Conservation (phyloP, 2,888 invertebrate genomes). For the Dioctria linearis region DNA sequence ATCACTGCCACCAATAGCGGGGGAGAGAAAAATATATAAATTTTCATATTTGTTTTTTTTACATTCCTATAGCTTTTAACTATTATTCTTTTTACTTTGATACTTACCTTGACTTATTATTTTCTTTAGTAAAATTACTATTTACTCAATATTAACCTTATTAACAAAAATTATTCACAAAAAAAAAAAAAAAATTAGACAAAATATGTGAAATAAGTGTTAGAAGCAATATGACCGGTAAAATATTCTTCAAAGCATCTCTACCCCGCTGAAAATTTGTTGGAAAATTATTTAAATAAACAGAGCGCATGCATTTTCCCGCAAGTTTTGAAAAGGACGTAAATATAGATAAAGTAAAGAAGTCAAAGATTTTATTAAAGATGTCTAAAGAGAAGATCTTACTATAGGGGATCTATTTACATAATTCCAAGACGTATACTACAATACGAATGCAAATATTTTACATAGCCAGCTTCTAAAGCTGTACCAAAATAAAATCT, state of each 20-base stretch:
- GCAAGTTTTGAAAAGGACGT: neutral
- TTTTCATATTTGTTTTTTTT: neutral
- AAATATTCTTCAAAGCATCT: conserved; percentile 66
- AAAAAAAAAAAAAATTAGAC: conserved; percentile 27
- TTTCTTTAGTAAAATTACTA: neutral
- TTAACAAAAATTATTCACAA: conserved; percentile 56
- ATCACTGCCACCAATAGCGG: conserved; percentile 59
- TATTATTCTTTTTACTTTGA: conserved; percentile 31
- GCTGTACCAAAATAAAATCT: neutral
- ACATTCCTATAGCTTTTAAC: too few relatives aligned
- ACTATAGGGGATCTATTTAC: too few relatives aligned
- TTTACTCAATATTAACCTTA: conserved; percentile 60
- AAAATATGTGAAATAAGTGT: conserved; percentile 33
- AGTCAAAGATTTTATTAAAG: conserved; percentile 45
- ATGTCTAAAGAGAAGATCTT: too few relatives aligned
- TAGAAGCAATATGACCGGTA: conserved; percentile 18
- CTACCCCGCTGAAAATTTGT: conserved; percentile 75
- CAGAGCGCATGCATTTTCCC: conserved; percentile 23
- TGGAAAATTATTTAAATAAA: conserved; percentile 19
- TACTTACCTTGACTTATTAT: conserved; percentile 21
- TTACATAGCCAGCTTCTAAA: neutral
- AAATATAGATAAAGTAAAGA: conserved; percentile 18
- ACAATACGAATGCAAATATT: neutral
- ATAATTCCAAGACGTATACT: neutral
- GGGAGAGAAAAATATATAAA: conserved; percentile 56